These are phyloP conservation scores for Apis florea DNA, from an alignment of 1,140 invertebrate genomes.

Conservation along the genomic window DNA sequence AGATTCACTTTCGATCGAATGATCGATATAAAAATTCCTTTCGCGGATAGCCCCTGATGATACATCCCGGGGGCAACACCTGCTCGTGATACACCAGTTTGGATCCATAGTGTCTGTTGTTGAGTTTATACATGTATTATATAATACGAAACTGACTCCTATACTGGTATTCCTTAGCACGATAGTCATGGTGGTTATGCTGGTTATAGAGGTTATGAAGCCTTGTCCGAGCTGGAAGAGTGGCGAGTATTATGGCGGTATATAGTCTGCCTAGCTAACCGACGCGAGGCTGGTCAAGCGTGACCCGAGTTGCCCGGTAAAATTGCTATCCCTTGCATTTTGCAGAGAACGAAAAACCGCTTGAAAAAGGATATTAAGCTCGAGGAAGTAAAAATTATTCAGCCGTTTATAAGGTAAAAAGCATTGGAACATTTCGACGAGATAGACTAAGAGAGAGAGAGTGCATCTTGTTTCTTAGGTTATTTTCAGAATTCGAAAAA, in stretches of 20 bases:
- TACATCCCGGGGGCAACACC: constrained; percentile 65
- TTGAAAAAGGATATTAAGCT: constrained; percentile 20
- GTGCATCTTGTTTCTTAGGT: neutral
- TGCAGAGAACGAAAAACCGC: neutral
- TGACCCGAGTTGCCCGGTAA: constrained; percentile 21
- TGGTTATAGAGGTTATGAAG: constrained; percentile 67
- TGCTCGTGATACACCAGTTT: constrained; percentile 65
- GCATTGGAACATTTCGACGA: neutral
- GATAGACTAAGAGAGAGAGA: neutral
- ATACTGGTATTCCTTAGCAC: constrained; percentile 11
- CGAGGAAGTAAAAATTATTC: neutral
- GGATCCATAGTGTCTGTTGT: constrained; percentile 34
- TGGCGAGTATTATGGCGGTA: constrained; percentile 45
- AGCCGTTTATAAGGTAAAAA: neutral
- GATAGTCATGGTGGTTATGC: constrained; percentile 62
- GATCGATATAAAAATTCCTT: constrained; percentile 48
- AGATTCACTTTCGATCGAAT: constrained; percentile 20
- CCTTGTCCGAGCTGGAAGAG: constrained; percentile 61
- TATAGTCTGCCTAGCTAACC: constrained; percentile 55
- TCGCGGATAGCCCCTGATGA: constrained; percentile 59
- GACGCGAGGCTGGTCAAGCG: constrained; percentile 28
- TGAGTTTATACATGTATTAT: constrained; percentile 58
- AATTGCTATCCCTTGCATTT: constrained; percentile 14
- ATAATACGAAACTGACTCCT: constrained; percentile 57
- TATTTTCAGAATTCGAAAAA: neutral